Evolutionary conservation across 2,888 invertebrate species (phyloP).

Genomic region (Ormyrus labotus): DNA sequence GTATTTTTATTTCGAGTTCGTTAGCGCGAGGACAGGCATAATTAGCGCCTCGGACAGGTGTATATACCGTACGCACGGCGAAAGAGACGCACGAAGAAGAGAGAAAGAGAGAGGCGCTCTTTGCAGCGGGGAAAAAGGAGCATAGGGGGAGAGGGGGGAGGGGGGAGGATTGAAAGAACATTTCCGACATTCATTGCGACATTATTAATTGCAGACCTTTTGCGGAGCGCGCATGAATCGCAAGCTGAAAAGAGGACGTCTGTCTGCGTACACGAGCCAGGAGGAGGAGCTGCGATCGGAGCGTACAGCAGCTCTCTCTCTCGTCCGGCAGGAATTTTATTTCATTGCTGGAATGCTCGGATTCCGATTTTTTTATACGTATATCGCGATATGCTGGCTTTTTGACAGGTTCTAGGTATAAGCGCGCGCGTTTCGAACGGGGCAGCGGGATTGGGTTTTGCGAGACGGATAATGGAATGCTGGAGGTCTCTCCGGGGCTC

Average conservation of each 20-base stretch:
- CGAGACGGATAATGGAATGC: no score
- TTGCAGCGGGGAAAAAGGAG: background rate
- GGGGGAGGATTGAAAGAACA: conserved; percentile 47
- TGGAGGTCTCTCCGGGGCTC: background rate
- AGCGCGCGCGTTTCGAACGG: no score
- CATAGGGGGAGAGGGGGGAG: background rate
- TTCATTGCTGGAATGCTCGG: no score
- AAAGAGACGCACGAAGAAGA: background rate
- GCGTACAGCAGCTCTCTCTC: no score
- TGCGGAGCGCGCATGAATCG: conserved; percentile 8
- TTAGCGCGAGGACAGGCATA: conserved; percentile 44
- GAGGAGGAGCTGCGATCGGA: background rate
- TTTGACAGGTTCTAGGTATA: no score
- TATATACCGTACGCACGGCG: background rate
- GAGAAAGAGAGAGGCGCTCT: background rate
- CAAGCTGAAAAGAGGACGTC: conserved; percentile 31
- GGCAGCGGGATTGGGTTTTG: no score
- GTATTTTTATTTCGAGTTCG: conserved; percentile 48
- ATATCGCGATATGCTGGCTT: no score
- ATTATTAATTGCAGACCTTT: conserved; percentile 55
- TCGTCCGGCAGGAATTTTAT: no score
- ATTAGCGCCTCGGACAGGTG: conserved; percentile 49
- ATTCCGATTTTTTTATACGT: no score
- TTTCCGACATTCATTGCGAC: conserved; percentile 56
- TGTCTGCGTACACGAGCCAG: background rate